Evolutionary conservation across 2,113 vertebrate species (phyloP), one percentile per base, ranked within the genome.

Genomic region (Gavia stellata): DNA sequence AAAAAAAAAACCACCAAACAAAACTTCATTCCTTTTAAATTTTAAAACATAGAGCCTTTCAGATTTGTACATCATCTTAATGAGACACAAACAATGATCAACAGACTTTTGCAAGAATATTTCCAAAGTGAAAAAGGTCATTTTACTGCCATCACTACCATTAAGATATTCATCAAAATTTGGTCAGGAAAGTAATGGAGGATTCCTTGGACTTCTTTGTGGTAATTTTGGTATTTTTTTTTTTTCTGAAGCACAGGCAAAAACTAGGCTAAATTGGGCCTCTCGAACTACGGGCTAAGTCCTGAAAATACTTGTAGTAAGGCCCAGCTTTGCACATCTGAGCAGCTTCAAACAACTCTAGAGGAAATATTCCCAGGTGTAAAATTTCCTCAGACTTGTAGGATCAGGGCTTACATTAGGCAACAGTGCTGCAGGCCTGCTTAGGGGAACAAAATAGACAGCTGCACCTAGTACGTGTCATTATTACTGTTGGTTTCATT

Each of bases 401-500:
- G 38, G 49, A 92, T 38, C 33, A 63, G 78, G 44, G 62, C 52
- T 87, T 40, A 71, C 56, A 78, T 87, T 95, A 91, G 63, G 65
- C 84, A 96, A 90, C 21, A 84, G 52, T 53, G 68, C 66, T 84
- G 25, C 56, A 92, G 84, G 82, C 66, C 50, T 92, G 53, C 49
- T 85, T 72, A 56, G n/a, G 24, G 85, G 50, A 90, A 56, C 67
- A 61, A 86, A 90, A 88, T 17, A 93, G 62, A 53, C 83, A 96
- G 74, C 91, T 94, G 94, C 15, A 63, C 71, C 62, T 92, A 88
- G 72, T 88, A 95, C 68, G 55, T 86, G 62, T 77, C 45, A 65
- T 83, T 91, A 82, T 88, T 85, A 72, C 88, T 93, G 49, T 61
- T 82, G 66, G 45, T 77, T 92, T 88, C 90, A 94, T 92, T 40